A percentile compares a stretch with the other conserved stretches of the same genome.
Evolutionary conservation across 2,888 invertebrate genomes (phyloP).

Genomic region (Phyllotreta striolata): DNA sequence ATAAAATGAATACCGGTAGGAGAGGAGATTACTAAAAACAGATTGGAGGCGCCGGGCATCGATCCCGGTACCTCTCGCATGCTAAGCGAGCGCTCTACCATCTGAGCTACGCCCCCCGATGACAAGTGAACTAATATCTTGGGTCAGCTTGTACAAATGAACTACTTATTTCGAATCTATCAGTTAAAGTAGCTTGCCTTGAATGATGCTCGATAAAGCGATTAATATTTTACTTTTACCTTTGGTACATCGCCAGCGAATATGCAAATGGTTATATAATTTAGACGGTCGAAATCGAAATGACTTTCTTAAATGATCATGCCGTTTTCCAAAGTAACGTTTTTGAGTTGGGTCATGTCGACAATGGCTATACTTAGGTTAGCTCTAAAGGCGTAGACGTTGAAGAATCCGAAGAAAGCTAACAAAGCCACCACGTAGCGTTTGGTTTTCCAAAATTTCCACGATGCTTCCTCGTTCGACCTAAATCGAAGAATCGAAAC

Average conservation of each 20-base stretch:
- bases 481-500: not conserved
- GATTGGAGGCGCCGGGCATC: slow-evolving; percentile 58
- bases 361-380: slow-evolving; percentile 92
- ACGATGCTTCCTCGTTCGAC: slow-evolving; percentile 49
- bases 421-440: slow-evolving; percentile 75
- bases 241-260: no score
- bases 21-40: no score
- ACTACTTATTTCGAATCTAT: not conserved
- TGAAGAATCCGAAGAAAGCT: slow-evolving; percentile 83
- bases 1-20: no score
- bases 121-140: slow-evolving; percentile 10
- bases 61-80: slow-evolving; percentile 60
- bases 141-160: not conserved
- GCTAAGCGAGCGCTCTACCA: slow-evolving; percentile 59
- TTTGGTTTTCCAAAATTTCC: slow-evolving; percentile 75
- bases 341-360: slow-evolving; percentile 82
- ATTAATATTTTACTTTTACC: no score
- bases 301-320: slow-evolving; percentile 46
- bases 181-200: not conserved
- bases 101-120: slow-evolving; percentile 56
- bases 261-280: no score
- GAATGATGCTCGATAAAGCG: no score
- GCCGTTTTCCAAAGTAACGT: slow-evolving; percentile 68
- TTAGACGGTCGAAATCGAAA: no score
- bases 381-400: slow-evolving; percentile 78